Base-by-base conservation (phyloP, 1,140 invertebrate species). In the Cecropterus lyciades region DNA sequence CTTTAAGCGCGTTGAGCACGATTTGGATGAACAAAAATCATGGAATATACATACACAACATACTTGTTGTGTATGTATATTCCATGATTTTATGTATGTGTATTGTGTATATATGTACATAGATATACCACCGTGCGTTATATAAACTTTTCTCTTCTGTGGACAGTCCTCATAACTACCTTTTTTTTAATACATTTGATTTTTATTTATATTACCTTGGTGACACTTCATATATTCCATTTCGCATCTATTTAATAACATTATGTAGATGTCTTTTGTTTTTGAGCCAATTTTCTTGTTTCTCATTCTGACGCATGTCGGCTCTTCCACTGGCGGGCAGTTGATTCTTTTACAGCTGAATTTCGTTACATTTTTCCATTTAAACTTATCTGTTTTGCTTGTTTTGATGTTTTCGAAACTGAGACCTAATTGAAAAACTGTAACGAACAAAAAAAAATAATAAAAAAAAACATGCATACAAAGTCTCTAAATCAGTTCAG, bases 201-300 rank as follows among this genome's bases (percentile, higher is more conserved):
- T n/a, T 24, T 24, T 5, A 24, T 24, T 24, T 24, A 1, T 24
- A 43, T 66, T 66, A 77, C 80, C 78, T 69, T 71, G 45, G 67
- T 73, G 67, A 62, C 80, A 80, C 16, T 75, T 77, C 13, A 77
- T 66, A 45, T 76, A 80, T 24, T 72, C 51, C 13, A 80, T 46
- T 70, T 83, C 80, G 10, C 76, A 80, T 55, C 74, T 67, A 53
- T 83, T 83, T 6, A 74, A 33, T 0, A 70, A 67, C 8, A 73
- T 40, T 3, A 81, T 20, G 49, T 60, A 65, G 9, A 65, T 33
- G n/a, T 51, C 24, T 33, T 40, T 51, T 17, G 53, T 15, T 0
- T 62, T 66, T 0, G 64, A 27, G 11, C 16, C 40, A 9, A 33
- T 16, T 6, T 73, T 65, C 24, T 67, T 65, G n/a, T 59, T 60